phyloP scores from a whole-genome alignment of 2,113 vertebrate genomes.

The Cryptotis parvus region DNA sequence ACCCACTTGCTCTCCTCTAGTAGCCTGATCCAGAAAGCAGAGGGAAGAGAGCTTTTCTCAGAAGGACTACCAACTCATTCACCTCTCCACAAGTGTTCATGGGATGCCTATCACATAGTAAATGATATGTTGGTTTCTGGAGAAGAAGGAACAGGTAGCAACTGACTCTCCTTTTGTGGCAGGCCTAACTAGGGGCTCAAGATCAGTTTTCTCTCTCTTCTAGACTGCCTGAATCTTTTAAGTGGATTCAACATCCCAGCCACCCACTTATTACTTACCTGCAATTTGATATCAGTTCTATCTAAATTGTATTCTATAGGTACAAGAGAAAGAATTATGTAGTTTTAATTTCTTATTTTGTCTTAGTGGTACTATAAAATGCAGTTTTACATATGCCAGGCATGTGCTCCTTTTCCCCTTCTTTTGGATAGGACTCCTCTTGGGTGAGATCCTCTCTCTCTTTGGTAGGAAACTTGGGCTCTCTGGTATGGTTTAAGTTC shows the following conservation, averaged over 20 bases:
- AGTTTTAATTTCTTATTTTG: too few relatives aligned
- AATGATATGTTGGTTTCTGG: not conserved
- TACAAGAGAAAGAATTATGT: conserved; percentile 3
- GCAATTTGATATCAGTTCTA: not conserved
- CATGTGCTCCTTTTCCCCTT: too few relatives aligned
- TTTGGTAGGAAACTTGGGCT: too few relatives aligned
- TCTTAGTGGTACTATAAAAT: too few relatives aligned
- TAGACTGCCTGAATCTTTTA: not conserved
- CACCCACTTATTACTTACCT: not conserved
- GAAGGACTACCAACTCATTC: not conserved
- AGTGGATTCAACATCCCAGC: not conserved
- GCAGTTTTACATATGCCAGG: too few relatives aligned
- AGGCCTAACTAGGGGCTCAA: rapidly evolving
- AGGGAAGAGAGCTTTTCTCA: not conserved
- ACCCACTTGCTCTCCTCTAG: not conserved
- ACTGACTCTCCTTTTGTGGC: not conserved
- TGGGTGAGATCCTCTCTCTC: too few relatives aligned
- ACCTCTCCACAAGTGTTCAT: not conserved
- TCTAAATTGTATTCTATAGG: not conserved
- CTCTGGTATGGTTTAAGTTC: too few relatives aligned
- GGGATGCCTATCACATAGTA: not conserved
- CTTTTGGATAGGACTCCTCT: too few relatives aligned
- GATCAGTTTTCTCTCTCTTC: not conserved
- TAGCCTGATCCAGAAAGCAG: not conserved
- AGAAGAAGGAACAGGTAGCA: not conserved